Base-by-base conservation (phyloP, 2,797 vertebrate species). In the Sebastes goodei region DNA sequence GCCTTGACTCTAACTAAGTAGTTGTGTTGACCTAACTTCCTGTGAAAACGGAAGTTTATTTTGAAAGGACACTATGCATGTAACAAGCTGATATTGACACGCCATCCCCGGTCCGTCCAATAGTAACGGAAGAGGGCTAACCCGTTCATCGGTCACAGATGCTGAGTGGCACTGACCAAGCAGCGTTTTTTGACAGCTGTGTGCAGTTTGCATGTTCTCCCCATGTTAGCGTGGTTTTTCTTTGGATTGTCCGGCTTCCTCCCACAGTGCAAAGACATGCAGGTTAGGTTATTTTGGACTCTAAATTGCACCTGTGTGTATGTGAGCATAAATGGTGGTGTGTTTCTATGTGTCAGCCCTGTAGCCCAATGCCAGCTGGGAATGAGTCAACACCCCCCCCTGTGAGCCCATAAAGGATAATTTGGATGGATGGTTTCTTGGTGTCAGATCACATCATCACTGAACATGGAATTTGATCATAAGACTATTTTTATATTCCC, bases 91-190 rank as follows among this genome's bases (percentile, higher is more conserved):
- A 20, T 49, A 20, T 49, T 49, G 46, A 49, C 46, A 49, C 3
- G 46, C 46, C 0, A 3, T 49, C 17, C 15, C 17, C 0, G 17
- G 46, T 49, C 46, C 3, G 2, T 49, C 46, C 0, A 20, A 49
- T 2, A 49, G 46, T 1, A 49, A 49, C 1, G 17, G 17, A 49
- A 49, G 17, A 20, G 46, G 46, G 1, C 15, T 49, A 46, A 4
- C 15, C 17, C 17, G 7, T 49, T 3, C 7, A 4, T 49, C 7
- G 42, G 42, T 49, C 42, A 8, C 15, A 17, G 42, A 46, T 46
- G 15, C 42, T 1, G 15, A 46, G 42, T 1, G 6, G 42, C 42
- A 49, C 0, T 49, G 46, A 49, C 46, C 46, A 49, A 49, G 46
- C 17, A 7, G 46, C 7, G 2, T 7, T 20, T 20, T 49, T 49